Conservation (phyloP, 53 echinoderm and acorn worm genomes). For the Echinarachnius parma region DNA sequence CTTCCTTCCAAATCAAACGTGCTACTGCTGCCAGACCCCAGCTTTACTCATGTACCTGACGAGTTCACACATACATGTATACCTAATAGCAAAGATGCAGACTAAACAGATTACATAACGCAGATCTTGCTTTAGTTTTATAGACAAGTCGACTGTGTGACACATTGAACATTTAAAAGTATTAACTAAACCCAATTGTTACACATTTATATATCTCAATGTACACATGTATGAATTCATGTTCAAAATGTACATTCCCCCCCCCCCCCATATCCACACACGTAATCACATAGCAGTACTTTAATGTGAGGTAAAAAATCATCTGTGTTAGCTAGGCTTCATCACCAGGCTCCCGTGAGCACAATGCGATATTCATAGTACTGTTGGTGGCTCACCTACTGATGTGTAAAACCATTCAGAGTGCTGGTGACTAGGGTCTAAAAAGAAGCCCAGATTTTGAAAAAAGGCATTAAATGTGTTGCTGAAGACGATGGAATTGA, state of each 20-base stretch:
- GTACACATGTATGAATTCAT: conserved; percentile 2
- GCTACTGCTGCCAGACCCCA: too few species aligned
- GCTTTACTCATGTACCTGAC: too few species aligned
- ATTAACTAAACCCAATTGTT: neutral
- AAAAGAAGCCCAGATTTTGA: conserved; percentile 37
- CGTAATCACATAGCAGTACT: conserved; percentile 47
- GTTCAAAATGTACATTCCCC: conserved; percentile 31
- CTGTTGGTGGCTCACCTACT: conserved; percentile 43
- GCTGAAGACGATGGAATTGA: conserved; percentile 30
- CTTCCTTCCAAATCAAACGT: too few species aligned
- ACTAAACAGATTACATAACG: too few species aligned
- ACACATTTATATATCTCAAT: neutral
- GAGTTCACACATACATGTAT: too few species aligned
- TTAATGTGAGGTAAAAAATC: conserved; percentile 48
- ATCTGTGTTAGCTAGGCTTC: conserved; percentile 48
- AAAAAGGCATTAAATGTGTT: conserved; percentile 39
- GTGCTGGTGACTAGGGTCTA: conserved; percentile 36
- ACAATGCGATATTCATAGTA: conserved; percentile 39
- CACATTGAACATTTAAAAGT: too few species aligned
- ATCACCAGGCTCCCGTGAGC: conserved; percentile 45
- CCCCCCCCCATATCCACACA: conserved; percentile 23
- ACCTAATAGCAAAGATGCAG: too few species aligned
- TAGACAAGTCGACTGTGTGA: too few species aligned
- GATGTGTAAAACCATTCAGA: neutral
- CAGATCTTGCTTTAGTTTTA: too few species aligned